Evolutionary conservation across 2,888 invertebrate genomes (phyloP), one percentile per base, ranked within the genome.

Genomic region (Euproctis similis): DNA sequence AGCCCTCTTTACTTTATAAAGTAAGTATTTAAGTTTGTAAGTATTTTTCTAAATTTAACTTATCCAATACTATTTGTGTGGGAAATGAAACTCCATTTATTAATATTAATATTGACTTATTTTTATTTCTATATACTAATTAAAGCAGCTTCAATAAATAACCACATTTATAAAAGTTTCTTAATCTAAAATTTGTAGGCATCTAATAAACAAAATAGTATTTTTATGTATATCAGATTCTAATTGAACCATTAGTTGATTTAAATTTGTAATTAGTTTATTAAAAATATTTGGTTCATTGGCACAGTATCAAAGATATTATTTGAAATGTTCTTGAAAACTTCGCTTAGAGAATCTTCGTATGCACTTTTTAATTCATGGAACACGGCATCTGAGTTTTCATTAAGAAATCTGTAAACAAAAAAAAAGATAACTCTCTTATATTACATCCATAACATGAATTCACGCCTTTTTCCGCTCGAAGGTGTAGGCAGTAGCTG

Each of bases 281-380:
- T 84, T 19, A 85, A 67, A 54, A 90, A 90, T 45, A 92, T 87
- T 44, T 87, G 86, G 43, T 89, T 85, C 59, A 90, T 84, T 1
- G 92, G 89, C 9, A 92, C 87, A 46, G 86, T 88, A 34, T 87
- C 88, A 51, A 92, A 91, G 40, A 92, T 85, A 43, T 88, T 82
- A 53, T 91, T 91, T 0, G 88, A 86, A 8, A 91, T 80, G 24
- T 90, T 86, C 19, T 86, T 78, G 65, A 92, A 92, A 0, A 91
- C 87, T 1, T 87, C 55, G 23, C 90, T 90, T 33, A 92, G 87
- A 6, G 89, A 87, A 34, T 88, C 86, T 47, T 92, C 89, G 60
- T 91, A 92, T 0, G 90, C 87, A 1, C 81, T 80, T 53, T 90
- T 89, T 14, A 92, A 64, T 52, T 90, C 90, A 43, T 86, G 87